These are phyloP conservation scores for Gephyroberyx darwinii DNA, from an alignment of 2,797 vertebrate species.

Conservation along the genomic window DNA sequence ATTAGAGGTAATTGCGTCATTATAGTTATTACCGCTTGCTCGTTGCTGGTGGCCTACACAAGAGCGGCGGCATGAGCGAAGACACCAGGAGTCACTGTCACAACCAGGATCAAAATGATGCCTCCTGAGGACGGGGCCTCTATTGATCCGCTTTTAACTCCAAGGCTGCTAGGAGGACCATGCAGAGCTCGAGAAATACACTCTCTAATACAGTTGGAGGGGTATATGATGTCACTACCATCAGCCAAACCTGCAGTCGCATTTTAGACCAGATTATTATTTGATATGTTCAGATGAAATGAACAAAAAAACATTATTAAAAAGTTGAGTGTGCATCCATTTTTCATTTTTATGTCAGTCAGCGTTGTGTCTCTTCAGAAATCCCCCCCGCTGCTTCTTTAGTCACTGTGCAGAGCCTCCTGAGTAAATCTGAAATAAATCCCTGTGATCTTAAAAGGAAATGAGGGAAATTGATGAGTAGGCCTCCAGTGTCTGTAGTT, in stretches of 20 bases:
- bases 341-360: neutral
- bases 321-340: neutral
- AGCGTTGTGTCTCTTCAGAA: neutral
- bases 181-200: conserved; percentile 5
- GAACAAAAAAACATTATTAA: too few relatives aligned
- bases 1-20: conserved; percentile 48
- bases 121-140: conserved; percentile 22
- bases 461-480: conserved; percentile 49
- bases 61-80: conserved; percentile 8
- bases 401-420: conserved; percentile 19
- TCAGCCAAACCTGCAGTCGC: too few relatives aligned
- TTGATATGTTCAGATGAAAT: too few relatives aligned
- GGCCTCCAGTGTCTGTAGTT: conserved; percentile 37
- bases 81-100: neutral
- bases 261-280: too few relatives aligned
- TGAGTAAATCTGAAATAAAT: conserved; percentile 41
- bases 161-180: conserved; percentile 13
- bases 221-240: neutral
- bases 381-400: neutral
- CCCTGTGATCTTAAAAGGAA: conserved; percentile 55
- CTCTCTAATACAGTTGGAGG: neutral
- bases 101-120: conserved; percentile 35
- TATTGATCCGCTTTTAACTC: neutral
- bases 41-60: conserved; percentile 2
- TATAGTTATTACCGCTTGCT: conserved; percentile 30